Conservation (phyloP, 2,113 vertebrate species). For the Ictalurus punctatus region DNA sequence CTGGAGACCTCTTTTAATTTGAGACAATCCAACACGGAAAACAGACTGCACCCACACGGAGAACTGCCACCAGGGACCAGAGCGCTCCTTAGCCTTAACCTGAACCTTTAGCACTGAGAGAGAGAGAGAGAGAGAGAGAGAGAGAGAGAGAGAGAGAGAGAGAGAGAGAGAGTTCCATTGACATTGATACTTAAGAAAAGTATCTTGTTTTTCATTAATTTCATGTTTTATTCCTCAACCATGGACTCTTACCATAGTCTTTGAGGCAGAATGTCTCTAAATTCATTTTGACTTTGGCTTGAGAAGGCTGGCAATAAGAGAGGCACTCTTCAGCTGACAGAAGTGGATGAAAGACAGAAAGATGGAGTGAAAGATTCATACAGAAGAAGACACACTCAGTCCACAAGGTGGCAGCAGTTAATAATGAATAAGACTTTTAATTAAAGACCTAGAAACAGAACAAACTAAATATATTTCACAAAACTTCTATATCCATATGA, state of each 20-base stretch:
- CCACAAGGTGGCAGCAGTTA: constrained; percentile 47
- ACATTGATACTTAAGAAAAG: background rate
- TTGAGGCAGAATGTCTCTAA: constrained; percentile 84
- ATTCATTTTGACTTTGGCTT: constrained; percentile 82
- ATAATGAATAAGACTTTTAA: background rate
- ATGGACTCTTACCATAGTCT: constrained; percentile 76
- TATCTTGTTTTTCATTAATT: background rate
- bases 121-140: constrained; percentile 36
- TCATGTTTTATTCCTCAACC: background rate
- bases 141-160: constrained; percentile 21
- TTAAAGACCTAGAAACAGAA: background rate
- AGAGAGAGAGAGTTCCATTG: background rate
- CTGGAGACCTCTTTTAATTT: constrained; percentile 72
- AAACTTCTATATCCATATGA: background rate
- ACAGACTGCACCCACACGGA: constrained; percentile 76
- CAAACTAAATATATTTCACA: background rate
- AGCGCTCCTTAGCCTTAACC: constrained; percentile 76
- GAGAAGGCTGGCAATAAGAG: constrained; percentile 80
- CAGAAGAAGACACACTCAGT: background rate
- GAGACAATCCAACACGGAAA: constrained; percentile 73
- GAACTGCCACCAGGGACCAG: constrained; percentile 82
- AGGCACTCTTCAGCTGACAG: constrained; percentile 80
- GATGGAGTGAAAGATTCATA: background rate
- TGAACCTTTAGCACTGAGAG: constrained; percentile 79
- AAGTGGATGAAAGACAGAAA: constrained; percentile 16